A percentile compares a stretch with the other conserved stretches of the same genome.
phyloP scores from a whole-genome alignment of 2,797 vertebrate species.

The Lindbergichthys nudifrons region DNA sequence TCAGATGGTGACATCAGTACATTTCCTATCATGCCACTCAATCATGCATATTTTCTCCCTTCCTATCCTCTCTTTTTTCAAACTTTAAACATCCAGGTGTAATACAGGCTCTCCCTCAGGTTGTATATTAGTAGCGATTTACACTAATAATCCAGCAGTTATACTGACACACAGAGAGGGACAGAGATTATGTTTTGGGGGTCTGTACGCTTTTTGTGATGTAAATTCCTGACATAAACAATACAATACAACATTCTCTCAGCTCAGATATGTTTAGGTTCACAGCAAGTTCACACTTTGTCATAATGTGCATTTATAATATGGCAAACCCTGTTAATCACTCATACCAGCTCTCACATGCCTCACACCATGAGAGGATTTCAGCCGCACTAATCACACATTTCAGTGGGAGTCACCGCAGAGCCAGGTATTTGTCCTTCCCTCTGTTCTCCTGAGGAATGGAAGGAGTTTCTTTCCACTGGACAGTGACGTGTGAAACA shows the following conservation, averaged over 20 bases:
- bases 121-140: background rate
- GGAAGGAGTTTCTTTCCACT: constrained; percentile 2
- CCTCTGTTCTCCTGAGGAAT: constrained; percentile 16
- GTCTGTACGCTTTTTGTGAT: background rate
- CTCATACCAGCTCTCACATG: background rate
- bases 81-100: too few relatives aligned
- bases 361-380: background rate
- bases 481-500: constrained; percentile 43
- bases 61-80: too few relatives aligned
- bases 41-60: too few relatives aligned
- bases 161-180: background rate
- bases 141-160: background rate
- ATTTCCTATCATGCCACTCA: too few relatives aligned
- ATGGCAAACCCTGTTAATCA: background rate
- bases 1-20: too few relatives aligned
- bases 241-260: background rate
- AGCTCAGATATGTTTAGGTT: background rate
- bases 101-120: too few relatives aligned
- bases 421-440: constrained; percentile 33
- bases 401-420: constrained; percentile 40
- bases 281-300: background rate
- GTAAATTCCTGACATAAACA: background rate
- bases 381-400: background rate
- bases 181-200: background rate
- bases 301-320: constrained; percentile 1